Percentiles rank a stretch among this genome's conserved stretches.
Conservation (phyloP, 2,113 vertebrate genomes). For the Ranitomeya variabilis region DNA sequence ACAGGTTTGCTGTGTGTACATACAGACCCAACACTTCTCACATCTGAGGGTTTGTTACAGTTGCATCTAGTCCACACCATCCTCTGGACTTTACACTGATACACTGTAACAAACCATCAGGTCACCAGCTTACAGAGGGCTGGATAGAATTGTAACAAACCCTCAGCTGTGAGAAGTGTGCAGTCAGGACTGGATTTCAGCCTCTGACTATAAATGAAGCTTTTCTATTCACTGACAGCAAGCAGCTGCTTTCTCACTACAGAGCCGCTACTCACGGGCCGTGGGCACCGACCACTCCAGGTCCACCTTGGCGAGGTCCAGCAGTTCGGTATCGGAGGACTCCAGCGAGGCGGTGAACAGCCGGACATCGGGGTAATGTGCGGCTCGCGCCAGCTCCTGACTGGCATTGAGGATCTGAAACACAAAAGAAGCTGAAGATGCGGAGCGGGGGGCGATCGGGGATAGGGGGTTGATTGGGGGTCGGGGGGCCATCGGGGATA, state of each 20-base stretch:
- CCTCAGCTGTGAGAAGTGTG: too few relatives aligned
- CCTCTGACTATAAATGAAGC: too few relatives aligned
- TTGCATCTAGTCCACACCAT: too few relatives aligned
- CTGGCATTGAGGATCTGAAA: conserved; percentile 81
- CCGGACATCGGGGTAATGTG: conserved; percentile 77
- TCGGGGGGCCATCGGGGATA: neutral
- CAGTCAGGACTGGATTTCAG: too few relatives aligned
- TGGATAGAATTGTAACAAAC: neutral
- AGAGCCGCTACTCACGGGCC: conserved; percentile 64
- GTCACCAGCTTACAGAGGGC: neutral
- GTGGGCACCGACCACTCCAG: conserved; percentile 82
- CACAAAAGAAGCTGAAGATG: neutral
- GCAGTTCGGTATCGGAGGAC: conserved; percentile 68
- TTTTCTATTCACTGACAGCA: neutral
- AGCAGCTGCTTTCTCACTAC: too few relatives aligned
- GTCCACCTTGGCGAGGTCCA: conserved; percentile 73
- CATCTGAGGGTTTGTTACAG: too few relatives aligned
- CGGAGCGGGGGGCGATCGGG: neutral
- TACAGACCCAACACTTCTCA: too few relatives aligned
- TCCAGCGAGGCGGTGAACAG: conserved; percentile 72
- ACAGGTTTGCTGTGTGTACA: too few relatives aligned
- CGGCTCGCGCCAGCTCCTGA: conserved; percentile 68
- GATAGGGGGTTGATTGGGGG: too few relatives aligned
- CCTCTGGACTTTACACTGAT: neutral
- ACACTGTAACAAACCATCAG: neutral